These are phyloP conservation scores for Yponomeuta evonymella DNA, from an alignment of 2,888 invertebrate species.

Conservation along the genomic window DNA sequence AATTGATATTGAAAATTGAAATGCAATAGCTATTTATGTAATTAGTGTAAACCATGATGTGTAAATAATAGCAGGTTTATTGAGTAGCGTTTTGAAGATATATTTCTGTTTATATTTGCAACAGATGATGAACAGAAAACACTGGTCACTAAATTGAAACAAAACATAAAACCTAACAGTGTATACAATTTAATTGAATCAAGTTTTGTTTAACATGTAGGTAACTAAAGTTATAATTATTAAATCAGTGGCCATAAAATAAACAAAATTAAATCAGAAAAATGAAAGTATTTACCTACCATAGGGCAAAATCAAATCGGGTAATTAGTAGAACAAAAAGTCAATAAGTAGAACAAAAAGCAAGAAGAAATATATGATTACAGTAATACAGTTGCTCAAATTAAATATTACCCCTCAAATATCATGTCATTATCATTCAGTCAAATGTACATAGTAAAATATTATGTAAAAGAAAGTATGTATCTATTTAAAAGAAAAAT, in stretches of 20 bases:
- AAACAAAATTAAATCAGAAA: conserved; percentile 30
- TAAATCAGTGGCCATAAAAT: conserved; percentile 69
- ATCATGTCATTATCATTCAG: not conserved
- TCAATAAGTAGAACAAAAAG: not conserved
- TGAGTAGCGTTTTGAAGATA: conserved; percentile 36
- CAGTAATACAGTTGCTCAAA: conserved; percentile 28
- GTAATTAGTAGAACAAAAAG: not conserved
- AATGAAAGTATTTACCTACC: not conserved
- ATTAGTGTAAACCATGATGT: conserved; percentile 58
- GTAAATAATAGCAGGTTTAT: conserved; percentile 65
- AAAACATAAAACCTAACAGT: conserved; percentile 27
- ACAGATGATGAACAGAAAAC: conserved; percentile 17
- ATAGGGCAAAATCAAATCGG: not conserved
- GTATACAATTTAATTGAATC: conserved; percentile 31
- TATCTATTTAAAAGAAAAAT: conserved; percentile 53
- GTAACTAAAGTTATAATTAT: conserved; percentile 53
- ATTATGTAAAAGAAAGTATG: conserved; percentile 60
- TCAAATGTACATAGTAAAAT: conserved; percentile 50
- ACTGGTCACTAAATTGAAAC: conserved; percentile 45
- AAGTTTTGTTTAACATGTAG: conserved; percentile 45
- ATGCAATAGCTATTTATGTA: conserved; percentile 76
- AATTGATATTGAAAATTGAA: conserved; percentile 52
- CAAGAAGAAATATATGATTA: not conserved
- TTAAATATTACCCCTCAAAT: conserved; percentile 28
- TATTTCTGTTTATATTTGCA: conserved; percentile 22